These are phyloP conservation scores for Unio pictorum DNA, from an alignment of 2,888 invertebrate genomes.

Conservation along the genomic window DNA sequence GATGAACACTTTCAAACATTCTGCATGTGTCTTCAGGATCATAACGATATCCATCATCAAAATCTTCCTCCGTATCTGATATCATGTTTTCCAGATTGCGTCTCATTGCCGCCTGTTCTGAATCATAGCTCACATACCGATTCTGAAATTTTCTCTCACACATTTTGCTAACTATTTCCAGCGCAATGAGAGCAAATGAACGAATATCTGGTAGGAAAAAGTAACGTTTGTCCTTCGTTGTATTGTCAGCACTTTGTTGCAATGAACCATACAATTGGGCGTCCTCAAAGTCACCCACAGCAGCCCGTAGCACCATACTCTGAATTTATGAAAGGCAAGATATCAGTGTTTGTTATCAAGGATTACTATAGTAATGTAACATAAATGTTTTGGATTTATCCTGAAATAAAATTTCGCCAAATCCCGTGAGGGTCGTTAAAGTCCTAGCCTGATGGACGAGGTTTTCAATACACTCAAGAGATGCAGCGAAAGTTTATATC, in stretches of 20 bases:
- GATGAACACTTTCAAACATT: constrained; percentile 28
- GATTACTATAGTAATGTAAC: not conserved
- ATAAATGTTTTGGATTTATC: no score
- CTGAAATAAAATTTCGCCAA: no score
- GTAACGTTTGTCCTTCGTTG: constrained; percentile 48
- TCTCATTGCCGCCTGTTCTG: constrained; percentile 29
- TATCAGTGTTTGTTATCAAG: not conserved
- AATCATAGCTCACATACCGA: constrained; percentile 36
- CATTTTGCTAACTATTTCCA: constrained; percentile 54
- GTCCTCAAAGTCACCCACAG: constrained; percentile 62
- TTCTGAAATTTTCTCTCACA: constrained; percentile 49
- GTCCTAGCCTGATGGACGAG: no score
- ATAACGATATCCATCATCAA: constrained; percentile 35
- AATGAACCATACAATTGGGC: constrained; percentile 58
- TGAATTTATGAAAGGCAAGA: constrained; percentile 21
- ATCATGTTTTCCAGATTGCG: constrained; percentile 27
- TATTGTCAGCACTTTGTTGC: constrained; percentile 50
- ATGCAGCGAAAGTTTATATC: no score
- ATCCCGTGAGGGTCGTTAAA: no score
- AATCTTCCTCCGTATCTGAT: constrained; percentile 39
- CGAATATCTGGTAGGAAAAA: constrained; percentile 62
- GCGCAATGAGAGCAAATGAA: constrained; percentile 56
- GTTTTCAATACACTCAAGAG: no score
- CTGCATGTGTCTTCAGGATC: constrained; percentile 32
- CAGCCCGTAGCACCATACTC: constrained; percentile 58